A percentile compares a stretch with the other conserved stretches of the same genome.
These are phyloP conservation scores for Harpalus rufipes DNA, from an alignment of 2,888 invertebrate species.

Conservation along the genomic window DNA sequence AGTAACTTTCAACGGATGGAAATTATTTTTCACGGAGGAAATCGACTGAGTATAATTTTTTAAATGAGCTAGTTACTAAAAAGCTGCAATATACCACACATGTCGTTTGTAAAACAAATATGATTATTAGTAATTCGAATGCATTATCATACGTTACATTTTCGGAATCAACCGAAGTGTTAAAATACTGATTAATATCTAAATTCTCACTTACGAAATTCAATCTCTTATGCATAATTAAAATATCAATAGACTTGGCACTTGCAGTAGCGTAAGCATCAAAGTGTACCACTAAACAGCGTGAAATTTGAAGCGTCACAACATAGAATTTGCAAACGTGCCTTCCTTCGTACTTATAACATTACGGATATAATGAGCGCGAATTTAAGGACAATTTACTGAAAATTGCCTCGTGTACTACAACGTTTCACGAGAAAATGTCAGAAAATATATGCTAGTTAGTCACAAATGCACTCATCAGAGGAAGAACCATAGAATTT, in stretches of 20 bases:
- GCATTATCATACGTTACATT: too few species aligned
- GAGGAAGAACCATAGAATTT: background rate
- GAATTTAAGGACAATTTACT: constrained; percentile 43
- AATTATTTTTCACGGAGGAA: background rate
- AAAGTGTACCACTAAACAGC: constrained; percentile 30
- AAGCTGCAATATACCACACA: too few species aligned
- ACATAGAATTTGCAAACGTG: constrained; percentile 22
- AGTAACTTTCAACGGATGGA: constrained; percentile 20
- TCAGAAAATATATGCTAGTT: constrained; percentile 33
- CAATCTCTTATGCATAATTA: constrained; percentile 29
- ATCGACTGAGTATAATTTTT: background rate
- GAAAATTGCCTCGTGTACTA: constrained; percentile 9
- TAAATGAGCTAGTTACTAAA: too few species aligned
- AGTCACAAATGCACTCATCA: background rate
- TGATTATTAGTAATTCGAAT: too few species aligned
- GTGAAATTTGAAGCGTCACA: constrained; percentile 29
- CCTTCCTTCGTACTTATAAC: constrained; percentile 23
- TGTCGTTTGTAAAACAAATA: too few species aligned
- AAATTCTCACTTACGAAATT: constrained; percentile 35
- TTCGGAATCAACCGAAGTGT: too few species aligned
- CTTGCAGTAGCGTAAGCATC: constrained; percentile 31
- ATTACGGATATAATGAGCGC: constrained; percentile 11
- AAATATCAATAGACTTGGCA: constrained; percentile 32
- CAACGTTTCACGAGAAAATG: constrained; percentile 28
- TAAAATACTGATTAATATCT: background rate